Conservation (phyloP, 2,888 invertebrate genomes). For the Calliphora vomitoria region DNA sequence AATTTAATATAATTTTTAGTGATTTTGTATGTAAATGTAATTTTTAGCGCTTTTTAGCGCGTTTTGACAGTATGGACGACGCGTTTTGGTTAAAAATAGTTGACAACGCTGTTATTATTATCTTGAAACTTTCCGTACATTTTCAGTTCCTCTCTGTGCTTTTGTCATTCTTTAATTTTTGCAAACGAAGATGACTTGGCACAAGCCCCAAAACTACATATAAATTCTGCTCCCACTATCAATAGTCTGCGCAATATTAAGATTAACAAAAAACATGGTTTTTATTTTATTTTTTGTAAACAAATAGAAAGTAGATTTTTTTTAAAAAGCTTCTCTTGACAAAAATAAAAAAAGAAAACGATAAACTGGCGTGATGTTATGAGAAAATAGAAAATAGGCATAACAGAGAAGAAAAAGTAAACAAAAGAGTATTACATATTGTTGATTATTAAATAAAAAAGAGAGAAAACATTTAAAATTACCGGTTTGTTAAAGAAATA, state of each 20-base stretch:
- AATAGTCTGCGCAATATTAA: neutral
- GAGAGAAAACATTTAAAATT: neutral
- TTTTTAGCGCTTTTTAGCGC: too few species aligned
- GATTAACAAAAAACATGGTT: neutral
- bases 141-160: neutral
- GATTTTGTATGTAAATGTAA: too few species aligned
- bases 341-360: neutral
- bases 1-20: too few species aligned
- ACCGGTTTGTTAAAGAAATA: too few species aligned
- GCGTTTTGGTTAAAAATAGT: too few species aligned
- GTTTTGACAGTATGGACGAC: too few species aligned
- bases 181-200: slow-evolving; percentile 21
- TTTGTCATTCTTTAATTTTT: neutral
- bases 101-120: too few species aligned
- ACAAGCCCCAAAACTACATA: neutral
- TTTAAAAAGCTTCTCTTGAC: neutral
- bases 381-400: neutral
- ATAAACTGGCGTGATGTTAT: neutral
- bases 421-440: neutral
- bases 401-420: neutral
- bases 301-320: neutral
- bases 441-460: neutral
- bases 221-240: neutral
- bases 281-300: neutral
- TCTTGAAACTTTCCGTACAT: neutral